These are phyloP conservation scores for Zaprionus kolodkinae DNA, from an alignment of 1,140 invertebrate species.

Conservation along the genomic window DNA sequence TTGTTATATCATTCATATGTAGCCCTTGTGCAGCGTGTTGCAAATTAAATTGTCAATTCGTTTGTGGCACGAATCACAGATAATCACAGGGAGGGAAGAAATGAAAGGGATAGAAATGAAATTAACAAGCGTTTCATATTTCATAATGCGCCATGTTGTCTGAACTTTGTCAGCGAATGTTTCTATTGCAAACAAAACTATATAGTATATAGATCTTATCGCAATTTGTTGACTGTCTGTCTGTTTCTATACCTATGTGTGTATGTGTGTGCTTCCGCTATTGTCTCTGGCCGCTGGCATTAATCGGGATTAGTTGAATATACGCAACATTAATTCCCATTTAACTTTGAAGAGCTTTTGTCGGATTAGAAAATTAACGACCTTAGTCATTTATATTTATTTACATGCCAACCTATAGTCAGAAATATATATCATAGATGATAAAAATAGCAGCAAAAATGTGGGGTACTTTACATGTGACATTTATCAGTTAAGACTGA, in stretches of 20 bases:
- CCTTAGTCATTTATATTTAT: constrained; percentile 25
- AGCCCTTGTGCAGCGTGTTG: constrained; percentile 6
- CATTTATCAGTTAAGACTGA: background rate
- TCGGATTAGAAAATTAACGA: constrained; percentile 12
- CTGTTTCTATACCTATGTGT: background rate
- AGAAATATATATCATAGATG: background rate
- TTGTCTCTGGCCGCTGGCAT: background rate
- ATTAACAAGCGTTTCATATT: constrained; percentile 17
- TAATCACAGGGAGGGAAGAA: background rate
- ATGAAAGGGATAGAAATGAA: constrained; percentile 5
- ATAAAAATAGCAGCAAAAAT: background rate
- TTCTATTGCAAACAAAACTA: background rate
- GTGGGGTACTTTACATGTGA: background rate
- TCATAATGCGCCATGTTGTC: constrained; percentile 10
- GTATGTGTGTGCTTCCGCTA: background rate
- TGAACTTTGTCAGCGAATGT: constrained; percentile 4
- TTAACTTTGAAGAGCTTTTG: constrained; percentile 28
- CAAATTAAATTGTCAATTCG: constrained; percentile 79
- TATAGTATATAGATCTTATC: constrained; percentile 6
- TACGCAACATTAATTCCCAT: constrained; percentile 8
- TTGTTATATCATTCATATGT: constrained; percentile 42
- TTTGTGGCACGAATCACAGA: constrained; percentile 47
- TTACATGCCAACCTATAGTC: background rate
- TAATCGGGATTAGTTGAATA: constrained; percentile 25
- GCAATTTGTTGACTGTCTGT: constrained; percentile 10